A percentile compares a stretch with the other conserved stretches of the same genome.
These are phyloP conservation scores for Pomatorhinus ruficollis DNA, from an alignment of 2,113 vertebrate species.

Conservation along the genomic window DNA sequence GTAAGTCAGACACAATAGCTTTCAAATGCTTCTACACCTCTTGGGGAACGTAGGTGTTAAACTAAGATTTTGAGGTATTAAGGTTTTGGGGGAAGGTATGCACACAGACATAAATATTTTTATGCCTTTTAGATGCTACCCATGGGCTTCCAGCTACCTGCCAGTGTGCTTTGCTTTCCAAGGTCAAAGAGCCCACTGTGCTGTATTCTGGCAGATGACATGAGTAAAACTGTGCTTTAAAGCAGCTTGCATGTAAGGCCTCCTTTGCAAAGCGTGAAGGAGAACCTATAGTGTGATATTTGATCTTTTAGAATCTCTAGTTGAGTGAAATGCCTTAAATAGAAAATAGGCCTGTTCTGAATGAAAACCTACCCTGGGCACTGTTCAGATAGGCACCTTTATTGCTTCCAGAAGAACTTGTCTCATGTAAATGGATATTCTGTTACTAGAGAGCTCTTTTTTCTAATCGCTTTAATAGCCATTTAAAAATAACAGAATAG, in stretches of 20 bases:
- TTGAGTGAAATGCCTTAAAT: conserved; percentile 14
- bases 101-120: not conserved
- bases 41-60: not conserved
- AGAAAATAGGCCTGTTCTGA: not conserved
- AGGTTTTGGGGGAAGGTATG: not conserved
- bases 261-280: not conserved
- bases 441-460: not conserved
- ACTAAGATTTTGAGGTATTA: not conserved
- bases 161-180: not conserved
- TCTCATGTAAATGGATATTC: conserved; percentile 43
- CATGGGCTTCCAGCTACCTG: not conserved
- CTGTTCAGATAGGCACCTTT: not conserved
- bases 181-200: not conserved
- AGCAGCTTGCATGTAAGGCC: not conserved
- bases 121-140: not conserved
- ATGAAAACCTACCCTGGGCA: not conserved
- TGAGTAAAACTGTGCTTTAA: not conserved
- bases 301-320: not conserved
- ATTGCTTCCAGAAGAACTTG: conserved; percentile 50
- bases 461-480: not conserved
- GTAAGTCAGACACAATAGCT: not conserved
- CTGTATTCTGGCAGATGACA: not conserved
- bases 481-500: conserved; percentile 2
- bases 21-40: not conserved
- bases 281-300: not conserved